phyloP scores from a whole-genome alignment of 1,140 invertebrate species.

The Aphis craccivora region DNA sequence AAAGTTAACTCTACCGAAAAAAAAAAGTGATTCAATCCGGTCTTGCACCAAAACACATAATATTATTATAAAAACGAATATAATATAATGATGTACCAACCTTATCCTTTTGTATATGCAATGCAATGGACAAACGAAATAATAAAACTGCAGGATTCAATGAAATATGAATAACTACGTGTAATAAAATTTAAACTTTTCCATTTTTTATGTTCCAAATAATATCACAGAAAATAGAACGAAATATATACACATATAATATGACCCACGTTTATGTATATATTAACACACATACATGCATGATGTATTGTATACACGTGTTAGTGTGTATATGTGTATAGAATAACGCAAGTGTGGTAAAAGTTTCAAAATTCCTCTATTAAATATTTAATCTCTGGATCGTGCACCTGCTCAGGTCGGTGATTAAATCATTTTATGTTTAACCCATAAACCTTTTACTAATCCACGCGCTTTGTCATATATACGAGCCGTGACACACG shows the following conservation, averaged over 20 bases:
- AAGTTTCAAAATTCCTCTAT: slow-evolving; percentile 54
- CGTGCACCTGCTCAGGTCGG: slow-evolving; percentile 50
- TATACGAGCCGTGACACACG: slow-evolving; percentile 47
- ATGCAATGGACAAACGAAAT: neutral
- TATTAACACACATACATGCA: neutral
- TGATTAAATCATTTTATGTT: slow-evolving; percentile 52
- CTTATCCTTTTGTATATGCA: no score
- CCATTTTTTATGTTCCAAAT: slow-evolving; percentile 35
- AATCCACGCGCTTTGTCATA: slow-evolving; percentile 40
- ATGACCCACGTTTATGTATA: neutral
- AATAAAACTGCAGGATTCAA: slow-evolving; percentile 25
- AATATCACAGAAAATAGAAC: neutral
- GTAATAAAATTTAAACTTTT: slow-evolving; percentile 31
- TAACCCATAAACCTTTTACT: slow-evolving; percentile 54
- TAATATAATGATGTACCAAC: neutral
- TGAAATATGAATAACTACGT: neutral
- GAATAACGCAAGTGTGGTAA: slow-evolving; percentile 41
- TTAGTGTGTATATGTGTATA: neutral
- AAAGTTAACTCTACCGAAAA: no score
- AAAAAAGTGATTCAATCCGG: no score
- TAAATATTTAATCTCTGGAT: slow-evolving; percentile 54
- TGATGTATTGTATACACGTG: neutral
- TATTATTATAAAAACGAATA: neutral
- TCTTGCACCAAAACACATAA: no score
- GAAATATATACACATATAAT: neutral